Evolutionary conservation across 2,113 vertebrate species (phyloP), one percentile per base, ranked within the genome.

Genomic region (Tachysurus vachellii): DNA sequence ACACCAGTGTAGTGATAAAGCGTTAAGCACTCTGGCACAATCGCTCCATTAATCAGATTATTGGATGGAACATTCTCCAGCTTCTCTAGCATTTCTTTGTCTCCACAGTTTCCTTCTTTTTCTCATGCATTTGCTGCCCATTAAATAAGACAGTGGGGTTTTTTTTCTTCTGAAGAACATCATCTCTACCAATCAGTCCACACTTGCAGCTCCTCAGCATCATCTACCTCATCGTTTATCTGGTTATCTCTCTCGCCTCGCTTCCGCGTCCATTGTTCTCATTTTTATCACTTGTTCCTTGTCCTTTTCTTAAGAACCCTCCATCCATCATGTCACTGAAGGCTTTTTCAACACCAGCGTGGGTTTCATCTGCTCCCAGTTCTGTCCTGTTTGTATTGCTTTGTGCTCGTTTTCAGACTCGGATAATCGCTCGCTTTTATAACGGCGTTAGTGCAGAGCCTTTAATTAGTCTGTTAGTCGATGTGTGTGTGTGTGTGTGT

Each of bases 291-390:
- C 90, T 91, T 84, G 84, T 88, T 90, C 76, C 73, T 73, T 89
- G 36, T 82, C n/a, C 64, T 59, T 86, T 88, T 89, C 89, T 87
- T 61, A 89, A 89, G 91, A 88, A 85, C 81, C 89, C 90, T 89
- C 17, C 85, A 89, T 90, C 88, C 93, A 86, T 92, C 85, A 81
- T 83, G 85, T 77, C 75, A 50, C 50, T 31, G 66, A 23, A 76
- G 73, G 73, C 47, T 66, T 7, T 44, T 85, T 80, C 82, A 85
- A 83, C 90, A 91, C 88, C 89, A 86, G 88, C 86, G 31, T 12
- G 86, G 68, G 87, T 91, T 91, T 91, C 89, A 93, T 93, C 90
- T 91, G 92, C 88, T 87, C 91, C 90, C 90, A 86, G 86, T 91
- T 86, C 90, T 82, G 89, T 90, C 86, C 81, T 75, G 57, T 31